Evolutionary conservation across 1,140 invertebrate genomes (phyloP), one percentile per base, ranked within the genome.

Genomic region (Mactra quadrangularis): DNA sequence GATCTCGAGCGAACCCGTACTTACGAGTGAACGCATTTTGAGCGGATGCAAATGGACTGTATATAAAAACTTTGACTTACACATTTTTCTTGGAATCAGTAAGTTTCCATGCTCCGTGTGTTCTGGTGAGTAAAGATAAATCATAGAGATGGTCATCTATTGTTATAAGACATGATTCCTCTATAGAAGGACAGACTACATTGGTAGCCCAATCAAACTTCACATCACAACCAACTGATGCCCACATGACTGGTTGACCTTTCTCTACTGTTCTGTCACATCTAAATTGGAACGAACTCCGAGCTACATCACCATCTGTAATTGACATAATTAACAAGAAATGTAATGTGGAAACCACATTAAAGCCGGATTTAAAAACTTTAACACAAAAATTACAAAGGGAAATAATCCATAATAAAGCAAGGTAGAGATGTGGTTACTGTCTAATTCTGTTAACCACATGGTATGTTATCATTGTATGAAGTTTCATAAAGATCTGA

Each of bases 121-220:
- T 83, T n/a, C 82, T 79, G 0, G 90, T 89, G 57, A 91, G 78
- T 22, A 88, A 68, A 62, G 70, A 77, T 6, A 91, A 77, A 68
- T 91, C 90, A 87, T 86, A 90, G 41, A 85, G 52, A 35, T 84
- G 77, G n/a, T 85, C 82, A 57, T 78, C 75, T 64, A 82, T 45
- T 11, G 72, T 64, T n/a, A 88, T 19, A 22, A 62, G 59, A 71
- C 90, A 91, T 6, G 86, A 70, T 41, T 86, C 79, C 25, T 82
- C 77, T 4, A 85, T 66, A 15, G 83, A 81, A 13, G 89, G 86
- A 84, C 93, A 93, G 7, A 91, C 88, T 7, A 89, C 55, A 35
- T 71, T 79, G 1, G 92, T 93, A 25, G 83, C 68, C 93, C 93
- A 93, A 22, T 82, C 31, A 76, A 93, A 92, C 29, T 84, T 53